A percentile compares a stretch with the other conserved stretches of the same genome.
Conservation (phyloP, 2,888 invertebrate species). For the Lycocerus yunnanus region DNA sequence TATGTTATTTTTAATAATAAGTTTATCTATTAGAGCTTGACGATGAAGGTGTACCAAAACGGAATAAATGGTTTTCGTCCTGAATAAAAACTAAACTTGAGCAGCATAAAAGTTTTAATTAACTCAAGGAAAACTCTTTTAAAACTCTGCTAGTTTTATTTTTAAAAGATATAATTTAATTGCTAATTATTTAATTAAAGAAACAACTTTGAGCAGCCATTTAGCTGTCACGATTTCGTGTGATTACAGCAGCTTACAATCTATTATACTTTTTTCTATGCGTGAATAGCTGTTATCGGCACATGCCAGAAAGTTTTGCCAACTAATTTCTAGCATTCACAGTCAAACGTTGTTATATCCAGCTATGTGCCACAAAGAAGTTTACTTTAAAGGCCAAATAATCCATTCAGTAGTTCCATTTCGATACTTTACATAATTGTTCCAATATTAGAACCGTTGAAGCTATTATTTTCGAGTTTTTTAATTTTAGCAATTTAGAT, state of each 20-base stretch:
- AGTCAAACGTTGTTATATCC: background rate
- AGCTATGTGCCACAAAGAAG: background rate
- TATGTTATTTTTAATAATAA: conserved; percentile 41
- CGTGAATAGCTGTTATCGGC: background rate
- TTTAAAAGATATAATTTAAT: too few species aligned
- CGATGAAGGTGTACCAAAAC: background rate
- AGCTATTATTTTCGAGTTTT: background rate
- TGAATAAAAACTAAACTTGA: background rate
- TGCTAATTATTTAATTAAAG: too few species aligned
- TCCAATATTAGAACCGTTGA: background rate
- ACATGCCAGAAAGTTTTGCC: background rate
- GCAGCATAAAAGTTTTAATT: background rate
- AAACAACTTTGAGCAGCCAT: too few species aligned
- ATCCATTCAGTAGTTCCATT: background rate
- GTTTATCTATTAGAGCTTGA: background rate
- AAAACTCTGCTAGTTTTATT: too few species aligned
- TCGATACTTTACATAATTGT: too few species aligned
- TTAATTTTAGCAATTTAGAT: too few species aligned
- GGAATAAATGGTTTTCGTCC: background rate
- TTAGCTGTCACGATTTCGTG: too few species aligned
- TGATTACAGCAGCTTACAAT: too few species aligned
- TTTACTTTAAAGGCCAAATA: background rate
- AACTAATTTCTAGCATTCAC: background rate
- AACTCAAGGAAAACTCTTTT: too few species aligned
- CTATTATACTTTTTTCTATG: background rate